Evolutionary conservation across 2,797 vertebrate genomes (phyloP).

Genomic region (Momotus momota): DNA sequence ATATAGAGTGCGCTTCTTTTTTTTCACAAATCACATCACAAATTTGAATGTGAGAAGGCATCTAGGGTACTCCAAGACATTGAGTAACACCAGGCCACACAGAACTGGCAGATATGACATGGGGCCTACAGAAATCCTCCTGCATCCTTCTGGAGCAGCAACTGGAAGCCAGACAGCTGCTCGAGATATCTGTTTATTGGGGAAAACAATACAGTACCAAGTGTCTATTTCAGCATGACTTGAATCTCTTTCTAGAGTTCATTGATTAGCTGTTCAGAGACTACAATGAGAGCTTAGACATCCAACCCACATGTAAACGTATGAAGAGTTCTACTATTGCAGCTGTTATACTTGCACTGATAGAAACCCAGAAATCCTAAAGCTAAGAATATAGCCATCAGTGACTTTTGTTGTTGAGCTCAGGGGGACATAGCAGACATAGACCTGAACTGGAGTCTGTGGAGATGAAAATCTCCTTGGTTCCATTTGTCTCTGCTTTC

Average conservation of each 20-base stretch:
- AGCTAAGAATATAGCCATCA: not conserved
- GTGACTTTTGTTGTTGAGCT: not conserved
- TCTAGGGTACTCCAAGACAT: not conserved
- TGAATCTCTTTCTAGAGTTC: not conserved
- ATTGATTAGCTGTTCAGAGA: not conserved
- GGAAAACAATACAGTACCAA: not conserved
- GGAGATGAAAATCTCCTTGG: not conserved
- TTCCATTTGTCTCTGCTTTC: not conserved
- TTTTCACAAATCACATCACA: not conserved
- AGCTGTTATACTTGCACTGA: not conserved
- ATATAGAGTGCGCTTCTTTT: not conserved
- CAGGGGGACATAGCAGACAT: not conserved
- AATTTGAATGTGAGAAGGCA: not conserved
- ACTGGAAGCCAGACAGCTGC: not conserved
- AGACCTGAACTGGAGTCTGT: not conserved
- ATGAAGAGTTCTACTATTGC: not conserved
- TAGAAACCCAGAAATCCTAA: not conserved
- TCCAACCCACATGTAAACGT: not conserved
- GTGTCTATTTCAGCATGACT: not conserved
- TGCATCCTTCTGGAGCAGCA: not conserved
- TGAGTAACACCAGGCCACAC: not conserved
- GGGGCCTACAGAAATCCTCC: not conserved
- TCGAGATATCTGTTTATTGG: not conserved
- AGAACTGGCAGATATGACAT: not conserved
- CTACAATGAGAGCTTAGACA: not conserved